phyloP scores from a whole-genome alignment of 2,113 vertebrate species.

The Enhydra lutris region DNA sequence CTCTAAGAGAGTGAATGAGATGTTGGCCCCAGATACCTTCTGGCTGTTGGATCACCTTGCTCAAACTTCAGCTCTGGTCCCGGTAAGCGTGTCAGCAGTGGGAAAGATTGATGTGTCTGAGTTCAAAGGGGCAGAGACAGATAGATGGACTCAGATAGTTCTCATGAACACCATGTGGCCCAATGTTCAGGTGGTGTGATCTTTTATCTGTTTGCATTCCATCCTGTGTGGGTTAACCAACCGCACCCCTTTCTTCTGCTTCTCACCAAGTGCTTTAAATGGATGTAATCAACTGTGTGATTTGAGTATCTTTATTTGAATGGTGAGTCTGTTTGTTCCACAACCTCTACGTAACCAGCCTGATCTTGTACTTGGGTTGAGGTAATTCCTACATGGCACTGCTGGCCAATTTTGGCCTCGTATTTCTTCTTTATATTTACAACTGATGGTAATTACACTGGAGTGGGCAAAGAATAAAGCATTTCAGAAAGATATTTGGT shows the following conservation, averaged over 20 bases:
- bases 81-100: not conserved
- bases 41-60: not conserved
- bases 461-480: not conserved
- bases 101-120: not conserved
- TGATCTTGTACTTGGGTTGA: not conserved
- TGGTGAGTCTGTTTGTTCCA: not conserved
- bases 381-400: not conserved
- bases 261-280: not conserved
- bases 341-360: not conserved
- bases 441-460: slow-evolving; percentile 20
- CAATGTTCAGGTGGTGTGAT: not conserved
- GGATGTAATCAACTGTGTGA: not conserved
- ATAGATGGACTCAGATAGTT: not conserved
- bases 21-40: not conserved
- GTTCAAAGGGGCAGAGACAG: not conserved
- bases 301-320: not conserved
- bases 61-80: not conserved
- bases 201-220: not conserved
- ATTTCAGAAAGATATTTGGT: slow-evolving; percentile 31
- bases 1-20: not conserved
- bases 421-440: slow-evolving; percentile 32
- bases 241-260: not conserved
- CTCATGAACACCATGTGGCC: too few species aligned
- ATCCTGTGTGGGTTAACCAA: not conserved
- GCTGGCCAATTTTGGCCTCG: not conserved